Evolutionary conservation across 2,888 invertebrate species (phyloP), one percentile per base, ranked within the genome.

Genomic region (Archaeoteleia sp.): DNA sequence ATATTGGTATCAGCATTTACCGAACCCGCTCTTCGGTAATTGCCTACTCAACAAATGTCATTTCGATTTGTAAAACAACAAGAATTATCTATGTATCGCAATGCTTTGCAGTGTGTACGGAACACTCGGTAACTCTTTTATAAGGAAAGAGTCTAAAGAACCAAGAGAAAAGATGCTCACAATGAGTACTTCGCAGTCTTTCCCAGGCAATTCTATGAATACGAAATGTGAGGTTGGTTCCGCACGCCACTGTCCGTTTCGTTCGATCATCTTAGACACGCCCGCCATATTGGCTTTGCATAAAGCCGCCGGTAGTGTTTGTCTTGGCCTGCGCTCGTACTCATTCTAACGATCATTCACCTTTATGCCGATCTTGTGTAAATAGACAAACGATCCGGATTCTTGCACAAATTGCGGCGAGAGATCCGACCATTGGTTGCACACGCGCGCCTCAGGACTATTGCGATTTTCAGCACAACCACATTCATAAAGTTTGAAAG

Each of bases 251-350:
- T 66, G 72, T 66, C 72, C 65, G 73, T 70, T 79, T 77, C 78
- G 77, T 71, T 79, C 80, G 78, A 81, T 81, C 81, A 79, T 81
- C 80, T 72, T 68, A 73, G 81, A 79, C 80, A 81, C 81, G 78
- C 80, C 80, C 78, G 80, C 73, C 74, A 78, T 80, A 76, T 81
- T 78, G 77, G 75, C 65, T 79, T 78, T 81, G 79, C 78, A 80
- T 79, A 78, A 69, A 51, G 60, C 65, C 60, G 53, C 61, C 65
- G 42, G 42, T 29, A 14, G 29, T 7, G 20, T 30, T 40, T 10
- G 6, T 27, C 32, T 42, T n/a, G 37, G 5, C 34, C 17, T 20
- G 37, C 4, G 17, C 27, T 49, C 37, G 12, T 27, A 27, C 37
- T 14, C 25, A 14, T 12, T 15, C 7, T 13, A 45, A 13, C 17